Conservation (phyloP, 2,888 invertebrate species). For the Euzetes globulus region DNA sequence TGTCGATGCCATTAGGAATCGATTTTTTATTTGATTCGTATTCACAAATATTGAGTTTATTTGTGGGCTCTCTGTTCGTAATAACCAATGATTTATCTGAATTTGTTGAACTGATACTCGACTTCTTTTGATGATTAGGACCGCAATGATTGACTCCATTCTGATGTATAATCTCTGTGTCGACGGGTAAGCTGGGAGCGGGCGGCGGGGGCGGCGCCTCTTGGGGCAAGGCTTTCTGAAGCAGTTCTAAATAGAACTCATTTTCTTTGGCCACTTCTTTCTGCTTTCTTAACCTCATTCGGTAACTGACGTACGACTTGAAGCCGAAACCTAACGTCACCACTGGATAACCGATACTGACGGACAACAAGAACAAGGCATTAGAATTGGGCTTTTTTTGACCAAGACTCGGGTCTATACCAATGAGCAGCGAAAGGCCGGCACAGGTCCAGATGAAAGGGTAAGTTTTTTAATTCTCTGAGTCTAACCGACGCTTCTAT, state of each 20-base stretch:
- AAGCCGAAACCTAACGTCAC: slow-evolving; percentile 92
- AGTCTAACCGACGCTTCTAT: slow-evolving; percentile 83
- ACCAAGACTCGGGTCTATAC: no score
- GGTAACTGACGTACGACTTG: slow-evolving; percentile 82
- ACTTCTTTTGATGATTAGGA: slow-evolving; percentile 40
- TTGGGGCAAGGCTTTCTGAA: slow-evolving; percentile 79
- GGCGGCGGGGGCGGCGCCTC: slow-evolving; percentile 49
- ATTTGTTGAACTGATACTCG: slow-evolving; percentile 38
- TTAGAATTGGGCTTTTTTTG: no score
- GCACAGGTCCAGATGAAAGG: slow-evolving; percentile 78
- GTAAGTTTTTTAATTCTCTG: slow-evolving; percentile 67
- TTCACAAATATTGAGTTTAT: slow-evolving; percentile 7
- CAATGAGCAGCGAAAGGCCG: slow-evolving; percentile 95
- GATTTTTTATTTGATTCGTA: slow-evolving; percentile 19
- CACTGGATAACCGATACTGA: slow-evolving; percentile 82
- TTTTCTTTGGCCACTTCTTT: slow-evolving; percentile 89
- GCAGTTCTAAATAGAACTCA: slow-evolving; percentile 84
- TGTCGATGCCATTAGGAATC: slow-evolving; percentile 13
- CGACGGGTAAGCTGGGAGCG: slow-evolving; percentile 6
- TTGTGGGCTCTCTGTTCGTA: slow-evolving; percentile 35
- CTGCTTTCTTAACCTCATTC: slow-evolving; percentile 78
- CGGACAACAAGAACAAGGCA: slow-evolving; percentile 47
- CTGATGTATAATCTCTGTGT: slow-evolving; percentile 46
- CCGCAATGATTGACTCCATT: slow-evolving; percentile 45
- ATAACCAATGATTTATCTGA: slow-evolving; percentile 32